phyloP scores from a whole-genome alignment of 1,140 invertebrate species.

The Stegodyphus dumicola region DNA sequence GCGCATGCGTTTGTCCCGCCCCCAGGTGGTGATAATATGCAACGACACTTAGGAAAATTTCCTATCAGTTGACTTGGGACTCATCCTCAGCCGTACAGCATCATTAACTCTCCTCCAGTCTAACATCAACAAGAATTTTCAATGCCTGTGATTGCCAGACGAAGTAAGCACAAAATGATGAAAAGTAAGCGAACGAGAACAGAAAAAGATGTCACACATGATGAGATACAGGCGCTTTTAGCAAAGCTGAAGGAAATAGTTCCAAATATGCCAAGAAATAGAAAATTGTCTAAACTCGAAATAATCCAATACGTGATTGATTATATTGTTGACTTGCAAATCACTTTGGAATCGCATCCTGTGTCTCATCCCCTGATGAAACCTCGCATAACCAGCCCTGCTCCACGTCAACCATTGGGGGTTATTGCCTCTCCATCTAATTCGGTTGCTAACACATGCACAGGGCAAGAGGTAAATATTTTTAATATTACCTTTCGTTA shows the following conservation, averaged over 20 bases:
- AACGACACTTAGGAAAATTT: not conserved
- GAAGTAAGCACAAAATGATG: not conserved
- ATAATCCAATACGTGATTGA: constrained; percentile 97
- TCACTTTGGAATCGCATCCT: constrained; percentile 51
- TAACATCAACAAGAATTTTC: not conserved
- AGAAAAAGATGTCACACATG: constrained; percentile 65
- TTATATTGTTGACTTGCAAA: constrained; percentile 88
- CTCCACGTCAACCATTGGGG: constrained; percentile 50
- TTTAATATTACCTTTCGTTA: no score
- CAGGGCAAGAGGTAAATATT: no score
- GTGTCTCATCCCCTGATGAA: not conserved
- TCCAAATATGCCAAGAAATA: constrained; percentile 70
- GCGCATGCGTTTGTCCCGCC: constrained; percentile 34
- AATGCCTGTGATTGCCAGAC: not conserved
- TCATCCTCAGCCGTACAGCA: not conserved
- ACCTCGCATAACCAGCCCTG: not conserved
- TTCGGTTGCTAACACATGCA: no score
- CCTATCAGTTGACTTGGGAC: not conserved
- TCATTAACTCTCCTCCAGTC: not conserved
- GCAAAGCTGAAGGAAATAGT: constrained; percentile 87
- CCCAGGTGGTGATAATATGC: not conserved
- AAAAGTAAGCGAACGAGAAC: not conserved
- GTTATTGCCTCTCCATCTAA: constrained; percentile 10
- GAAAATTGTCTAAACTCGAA: constrained; percentile 83
- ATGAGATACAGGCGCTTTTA: constrained; percentile 92